phyloP scores from a whole-genome alignment of 2,888 invertebrate genomes.

The Caenorhabditis sp. region DNA sequence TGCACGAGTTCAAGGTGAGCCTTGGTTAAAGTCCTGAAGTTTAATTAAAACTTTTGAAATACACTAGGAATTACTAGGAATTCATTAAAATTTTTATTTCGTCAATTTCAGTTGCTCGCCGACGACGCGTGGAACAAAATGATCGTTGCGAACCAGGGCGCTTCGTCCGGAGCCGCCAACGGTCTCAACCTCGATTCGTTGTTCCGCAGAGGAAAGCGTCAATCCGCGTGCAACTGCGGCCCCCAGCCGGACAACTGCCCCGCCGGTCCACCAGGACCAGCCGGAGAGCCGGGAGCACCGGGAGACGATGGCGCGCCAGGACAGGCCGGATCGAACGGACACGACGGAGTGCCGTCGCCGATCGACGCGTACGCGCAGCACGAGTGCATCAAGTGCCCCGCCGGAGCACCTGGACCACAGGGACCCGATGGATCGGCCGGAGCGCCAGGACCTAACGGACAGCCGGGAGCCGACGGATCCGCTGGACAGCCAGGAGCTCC shows the following conservation, averaged over 20 bases:
- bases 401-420: slow-evolving; percentile 40
- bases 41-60: too few relatives aligned
- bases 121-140: slow-evolving; percentile 56
- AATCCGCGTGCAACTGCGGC: slow-evolving; percentile 44
- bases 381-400: slow-evolving; percentile 46
- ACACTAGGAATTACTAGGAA: too few relatives aligned
- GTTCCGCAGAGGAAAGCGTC: slow-evolving; percentile 43
- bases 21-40: not conserved
- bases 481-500: slow-evolving; percentile 47
- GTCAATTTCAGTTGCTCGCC: slow-evolving; percentile 50
- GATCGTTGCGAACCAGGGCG: slow-evolving; percentile 22
- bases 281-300: slow-evolving; percentile 42
- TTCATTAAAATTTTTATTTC: not conserved
- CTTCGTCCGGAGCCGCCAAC: slow-evolving; percentile 1
- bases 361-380: slow-evolving; percentile 49
- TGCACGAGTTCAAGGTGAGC: slow-evolving; percentile 50
- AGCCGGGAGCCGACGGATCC: slow-evolving; percentile 45
- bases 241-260: slow-evolving; percentile 63
- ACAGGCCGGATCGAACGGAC: slow-evolving; percentile 45
- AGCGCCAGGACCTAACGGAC: slow-evolving; percentile 55
- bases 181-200: slow-evolving; percentile 16
- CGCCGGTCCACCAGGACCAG: slow-evolving; percentile 64
- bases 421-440: slow-evolving; percentile 48
- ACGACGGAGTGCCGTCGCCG: slow-evolving; percentile 53
- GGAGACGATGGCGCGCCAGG: slow-evolving; percentile 49